phyloP scores from a whole-genome alignment of 2,113 vertebrate species.

The Pluvianellus socialis region DNA sequence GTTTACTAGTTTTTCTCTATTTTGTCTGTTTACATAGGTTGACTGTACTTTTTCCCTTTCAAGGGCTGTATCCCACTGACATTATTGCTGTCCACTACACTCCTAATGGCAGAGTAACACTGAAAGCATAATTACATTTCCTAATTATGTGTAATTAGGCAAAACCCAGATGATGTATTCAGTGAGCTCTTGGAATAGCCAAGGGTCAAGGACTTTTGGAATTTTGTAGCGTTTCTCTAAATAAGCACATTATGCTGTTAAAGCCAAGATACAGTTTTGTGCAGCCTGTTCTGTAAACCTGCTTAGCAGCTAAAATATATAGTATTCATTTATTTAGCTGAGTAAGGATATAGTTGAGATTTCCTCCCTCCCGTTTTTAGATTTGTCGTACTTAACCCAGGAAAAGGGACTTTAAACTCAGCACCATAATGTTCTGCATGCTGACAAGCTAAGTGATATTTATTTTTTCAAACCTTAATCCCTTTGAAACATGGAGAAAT shows the following conservation, averaged over 20 bases:
- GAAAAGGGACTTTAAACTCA: conserved; percentile 71
- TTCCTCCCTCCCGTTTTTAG: conserved; percentile 43
- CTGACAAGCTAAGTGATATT: conserved; percentile 83
- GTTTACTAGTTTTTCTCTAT: conserved; percentile 32
- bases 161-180: conserved; percentile 82
- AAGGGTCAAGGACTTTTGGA: conserved; percentile 79
- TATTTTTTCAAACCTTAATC: conserved; percentile 84
- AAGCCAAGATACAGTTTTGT: conserved; percentile 57
- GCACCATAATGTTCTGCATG: conserved; percentile 76
- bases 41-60: conserved; percentile 48
- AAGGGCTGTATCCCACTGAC: conserved; percentile 1
- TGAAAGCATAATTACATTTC: conserved; percentile 78
- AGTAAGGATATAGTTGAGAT: conserved; percentile 71
- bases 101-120: conserved; percentile 66
- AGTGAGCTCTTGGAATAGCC: conserved; percentile 70
- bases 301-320: conserved; percentile 69
- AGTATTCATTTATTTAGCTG: conserved; percentile 75
- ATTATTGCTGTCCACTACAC: conserved; percentile 68
- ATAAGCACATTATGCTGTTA: conserved; percentile 70
- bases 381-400: conserved; percentile 70
- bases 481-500: conserved; percentile 86
- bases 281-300: conserved; percentile 62
- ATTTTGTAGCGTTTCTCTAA: conserved; percentile 73
- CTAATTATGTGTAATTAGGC: conserved; percentile 84
- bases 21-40: conserved; percentile 36